Evolutionary conservation across 2,888 invertebrate species (phyloP).

Genomic region (Osedax fenrisi): DNA sequence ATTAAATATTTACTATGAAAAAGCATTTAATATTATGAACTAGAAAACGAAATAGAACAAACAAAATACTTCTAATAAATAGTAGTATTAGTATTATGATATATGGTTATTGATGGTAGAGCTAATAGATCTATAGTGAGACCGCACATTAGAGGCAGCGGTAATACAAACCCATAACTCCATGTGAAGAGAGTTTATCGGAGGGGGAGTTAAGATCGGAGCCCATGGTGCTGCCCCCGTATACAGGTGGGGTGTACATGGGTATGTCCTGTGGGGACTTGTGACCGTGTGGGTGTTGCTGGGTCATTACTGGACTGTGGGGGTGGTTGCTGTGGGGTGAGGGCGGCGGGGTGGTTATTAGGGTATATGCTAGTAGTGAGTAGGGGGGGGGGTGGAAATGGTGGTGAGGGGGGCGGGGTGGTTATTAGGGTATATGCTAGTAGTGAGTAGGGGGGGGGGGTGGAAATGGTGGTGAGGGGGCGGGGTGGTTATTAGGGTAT

Average conservation of each 20-base stretch:
- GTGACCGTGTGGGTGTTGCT: not conserved
- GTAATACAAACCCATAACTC: no score
- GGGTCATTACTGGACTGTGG: not conserved
- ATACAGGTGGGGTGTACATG: not conserved
- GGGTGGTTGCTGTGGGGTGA: not conserved
- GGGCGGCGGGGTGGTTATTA: not conserved
- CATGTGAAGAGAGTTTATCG: not conserved
- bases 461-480: not conserved
- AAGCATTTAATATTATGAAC: no score
- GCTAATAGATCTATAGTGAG: no score
- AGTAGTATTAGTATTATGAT: no score
- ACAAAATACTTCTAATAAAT: no score
- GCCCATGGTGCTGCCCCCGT: not conserved
- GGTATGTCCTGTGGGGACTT: no score
- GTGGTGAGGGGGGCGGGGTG: not conserved
- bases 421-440: not conserved
- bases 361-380: not conserved
- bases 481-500: not conserved
- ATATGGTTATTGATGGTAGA: no score
- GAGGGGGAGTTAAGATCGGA: not conserved
- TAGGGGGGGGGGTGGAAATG: not conserved
- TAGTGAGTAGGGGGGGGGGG: not conserved
- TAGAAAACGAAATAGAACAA: no score
- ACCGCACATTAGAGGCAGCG: no score
- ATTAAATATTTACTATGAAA: no score